Percentiles rank a stretch among this genome's conserved stretches.
Evolutionary conservation across 2,797 vertebrate genomes (phyloP).

Genomic region (Darevskia nairensis): DNA sequence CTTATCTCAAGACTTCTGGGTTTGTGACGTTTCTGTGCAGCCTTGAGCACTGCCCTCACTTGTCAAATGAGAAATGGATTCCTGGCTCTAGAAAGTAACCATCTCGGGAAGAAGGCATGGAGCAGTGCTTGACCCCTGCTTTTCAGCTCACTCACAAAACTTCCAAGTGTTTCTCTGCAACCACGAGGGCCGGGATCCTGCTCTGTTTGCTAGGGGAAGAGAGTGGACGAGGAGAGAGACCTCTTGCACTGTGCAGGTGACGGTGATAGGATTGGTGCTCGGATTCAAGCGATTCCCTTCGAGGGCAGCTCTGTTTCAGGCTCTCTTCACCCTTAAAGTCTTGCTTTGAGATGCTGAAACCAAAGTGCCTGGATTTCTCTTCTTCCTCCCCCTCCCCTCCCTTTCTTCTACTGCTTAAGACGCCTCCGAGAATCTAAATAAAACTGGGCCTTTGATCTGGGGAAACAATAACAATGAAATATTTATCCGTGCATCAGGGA

Average conservation of each 20-base stretch:
- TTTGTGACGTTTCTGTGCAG: not conserved
- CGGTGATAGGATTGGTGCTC: too few species aligned
- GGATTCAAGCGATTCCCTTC: not conserved
- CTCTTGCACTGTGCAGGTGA: not conserved
- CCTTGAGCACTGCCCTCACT: not conserved
- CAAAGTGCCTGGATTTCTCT: constrained; percentile 8
- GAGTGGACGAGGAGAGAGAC: not conserved
- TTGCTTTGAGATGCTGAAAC: constrained; percentile 10
- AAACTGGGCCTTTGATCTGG: constrained; percentile 40
- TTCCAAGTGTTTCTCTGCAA: not conserved
- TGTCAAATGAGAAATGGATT: not conserved
- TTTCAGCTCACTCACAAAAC: not conserved
- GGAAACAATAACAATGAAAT: constrained; percentile 39
- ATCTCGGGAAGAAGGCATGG: not conserved
- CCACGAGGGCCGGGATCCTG: not conserved
- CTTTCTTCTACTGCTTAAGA: constrained; percentile 3
- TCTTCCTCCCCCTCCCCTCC: not conserved
- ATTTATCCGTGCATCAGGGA: constrained; percentile 23
- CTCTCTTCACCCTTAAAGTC: not conserved
- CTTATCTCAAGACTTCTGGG: not conserved
- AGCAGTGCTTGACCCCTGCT: not conserved
- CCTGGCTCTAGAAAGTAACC: not conserved
- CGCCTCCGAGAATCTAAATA: constrained; percentile 31
- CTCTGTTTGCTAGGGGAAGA: not conserved
- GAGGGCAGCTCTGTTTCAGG: not conserved